Base-by-base conservation (phyloP, 2,797 vertebrate genomes). In the Mico argentatus region DNA sequence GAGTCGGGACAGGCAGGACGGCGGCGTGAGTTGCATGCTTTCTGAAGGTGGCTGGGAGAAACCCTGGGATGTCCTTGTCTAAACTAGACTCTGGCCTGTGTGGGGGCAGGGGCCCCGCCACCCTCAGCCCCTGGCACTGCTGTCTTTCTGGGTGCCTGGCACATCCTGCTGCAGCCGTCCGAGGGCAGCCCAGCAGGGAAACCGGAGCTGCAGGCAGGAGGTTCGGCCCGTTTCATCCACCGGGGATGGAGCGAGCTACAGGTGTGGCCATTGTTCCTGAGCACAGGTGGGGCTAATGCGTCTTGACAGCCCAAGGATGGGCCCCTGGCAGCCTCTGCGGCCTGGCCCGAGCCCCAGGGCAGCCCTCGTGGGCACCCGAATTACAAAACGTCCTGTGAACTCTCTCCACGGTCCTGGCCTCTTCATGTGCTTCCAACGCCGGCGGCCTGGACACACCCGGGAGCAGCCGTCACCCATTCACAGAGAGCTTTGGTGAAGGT, bases 201-300 rank as follows among this genome's bases (percentile, higher is more conserved):
- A n/a, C 79, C 76, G 2, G 93, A 92, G 52, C 59, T 0, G 5
- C 19, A 17, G 41, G 44, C 24, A 90, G 84, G 73, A 80, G 57
- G 93, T 57, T 36, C 41, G 84, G 87, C 46, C 81, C 0, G 55
- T 91, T 96, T 84, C 91, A 59, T 26, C 46, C 15, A 0, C 3
- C 39, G 2, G 20, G 92, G 96, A 41, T 4, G 10, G 85, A n/a
- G 87, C 9, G 90, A 30, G 92, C 57, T 67, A 77, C 88, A 97
- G 94, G 89, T 91, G 86, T 85, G 48, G 22, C 13, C 3, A 2
- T 90, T 94, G 95, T 77, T 80, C 59, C 83, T 26, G 97, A 30
- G 48, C 94, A 41, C 0, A 27, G 80, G 64, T 67, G 95, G 84
- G 86, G 96, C 67, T 84, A 90, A 77, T 91, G 90, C 4, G 0